A percentile compares a stretch with the other conserved stretches of the same genome.
Conservation (phyloP, 1,140 invertebrate genomes). For the Dendroctonus valens region DNA sequence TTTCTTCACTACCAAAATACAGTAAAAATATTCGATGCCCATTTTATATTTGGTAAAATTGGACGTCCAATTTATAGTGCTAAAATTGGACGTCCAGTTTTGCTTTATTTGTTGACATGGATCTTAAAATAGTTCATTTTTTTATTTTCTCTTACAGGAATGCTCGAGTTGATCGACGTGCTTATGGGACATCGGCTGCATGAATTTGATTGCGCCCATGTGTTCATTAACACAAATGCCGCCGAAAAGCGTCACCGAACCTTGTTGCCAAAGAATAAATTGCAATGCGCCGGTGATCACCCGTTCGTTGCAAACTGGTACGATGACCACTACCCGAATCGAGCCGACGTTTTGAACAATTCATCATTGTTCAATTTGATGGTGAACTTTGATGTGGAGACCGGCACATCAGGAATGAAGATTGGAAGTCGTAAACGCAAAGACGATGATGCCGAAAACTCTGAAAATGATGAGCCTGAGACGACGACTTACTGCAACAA, state of each 20-base stretch:
- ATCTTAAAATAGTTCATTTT: no score
- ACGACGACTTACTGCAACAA: neutral
- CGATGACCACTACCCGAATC: conserved; percentile 5
- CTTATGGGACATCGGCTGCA: neutral
- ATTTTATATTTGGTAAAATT: no score
- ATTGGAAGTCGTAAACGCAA: no score
- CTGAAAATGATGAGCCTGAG: neutral
- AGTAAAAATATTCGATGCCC: no score
- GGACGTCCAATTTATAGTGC: no score
- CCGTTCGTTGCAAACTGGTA: neutral
- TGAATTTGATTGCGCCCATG: neutral
- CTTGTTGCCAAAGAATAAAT: neutral
- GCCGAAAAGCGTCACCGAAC: neutral
- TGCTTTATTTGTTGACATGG: no score
- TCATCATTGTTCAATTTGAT: neutral
- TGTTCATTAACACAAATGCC: neutral
- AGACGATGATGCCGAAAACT: neutral
- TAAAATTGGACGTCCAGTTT: no score
- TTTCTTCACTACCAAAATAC: no score
- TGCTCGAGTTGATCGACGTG: neutral
- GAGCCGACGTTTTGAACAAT: neutral
- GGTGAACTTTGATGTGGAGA: no score
- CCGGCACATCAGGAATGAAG: no score
- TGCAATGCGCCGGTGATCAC: neutral
- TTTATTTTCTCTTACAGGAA: no score